Evolutionary conservation across 2,113 vertebrate species (phyloP), one percentile per base, ranked within the genome.

Genomic region (Tetrao urogallus): DNA sequence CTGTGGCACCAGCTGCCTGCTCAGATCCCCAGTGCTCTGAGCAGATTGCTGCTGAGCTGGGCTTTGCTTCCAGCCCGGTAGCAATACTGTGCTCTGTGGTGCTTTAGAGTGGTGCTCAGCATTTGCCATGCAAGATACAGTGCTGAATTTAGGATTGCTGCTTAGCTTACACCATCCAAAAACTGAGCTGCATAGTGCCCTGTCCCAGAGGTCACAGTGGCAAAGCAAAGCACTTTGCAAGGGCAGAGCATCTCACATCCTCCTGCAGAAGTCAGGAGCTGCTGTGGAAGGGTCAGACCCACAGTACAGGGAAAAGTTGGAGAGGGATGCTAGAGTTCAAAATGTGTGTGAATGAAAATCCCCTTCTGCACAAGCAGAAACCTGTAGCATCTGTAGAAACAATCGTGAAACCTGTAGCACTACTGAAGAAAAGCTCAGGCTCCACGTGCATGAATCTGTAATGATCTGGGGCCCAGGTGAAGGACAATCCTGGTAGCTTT

Each of bases 291-390:
- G 34, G 30, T 71, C 40, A 85, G 74, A 56, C 22, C 22, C 70
- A 81, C 30, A 12, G 22, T 71, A 54, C 0, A 3, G 58, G 45
- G 69, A 60, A 15, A 47, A 77, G 54, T 32, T 11, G 42, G 54
- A 66, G 64, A 40, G 40, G 30, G n/a, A 32, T 70, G 18, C 30
- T 58, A 48, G 63, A 92, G 8, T 38, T 58, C 78, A 66, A 70
- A 76, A 56, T 40, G 25, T 13, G 67, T 34, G 36, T 57, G 69
- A 88, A 48, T 61, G 11, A 76, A 76, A 77, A 45, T 63, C 16
- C 52, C 47, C 24, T 90, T 54, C 60, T 93, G 92, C 64, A 89
- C 71, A 67, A 74, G 64, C 82, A 89, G 58, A n/a, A 58, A 58
- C 56, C 32, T 58, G 32, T 58, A 58, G 30, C 56, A 58, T n/a